Evolutionary conservation across 2,113 vertebrate species (phyloP).

Genomic region (Chlamydotis undulata): DNA sequence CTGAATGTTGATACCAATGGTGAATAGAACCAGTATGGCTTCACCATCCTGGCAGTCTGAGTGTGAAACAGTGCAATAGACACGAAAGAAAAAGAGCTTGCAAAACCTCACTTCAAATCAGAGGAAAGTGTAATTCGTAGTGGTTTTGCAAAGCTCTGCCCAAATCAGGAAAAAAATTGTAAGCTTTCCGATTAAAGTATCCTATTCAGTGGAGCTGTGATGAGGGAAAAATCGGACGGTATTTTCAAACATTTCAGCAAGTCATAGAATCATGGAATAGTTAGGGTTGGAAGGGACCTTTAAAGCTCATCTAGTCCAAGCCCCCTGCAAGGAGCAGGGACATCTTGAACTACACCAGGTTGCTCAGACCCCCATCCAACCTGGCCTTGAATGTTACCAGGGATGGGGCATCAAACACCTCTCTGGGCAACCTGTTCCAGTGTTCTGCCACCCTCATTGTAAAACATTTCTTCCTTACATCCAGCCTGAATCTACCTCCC

Average conservation of each 20-base stretch:
- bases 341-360: no score
- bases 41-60: neutral
- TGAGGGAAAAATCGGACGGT: neutral
- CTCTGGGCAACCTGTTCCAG: no score
- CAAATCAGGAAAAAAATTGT: neutral
- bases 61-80: neutral
- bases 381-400: no score
- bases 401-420: no score
- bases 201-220: neutral
- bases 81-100: neutral
- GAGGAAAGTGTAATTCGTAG: neutral
- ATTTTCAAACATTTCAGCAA: neutral
- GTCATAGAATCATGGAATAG: neutral
- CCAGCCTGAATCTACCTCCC: no score
- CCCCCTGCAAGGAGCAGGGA: no score
- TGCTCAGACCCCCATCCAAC: no score
- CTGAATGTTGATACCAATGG: neutral
- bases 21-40: neutral
- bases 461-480: no score
- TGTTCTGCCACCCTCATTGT: no score
- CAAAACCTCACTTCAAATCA: neutral
- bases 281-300: no score
- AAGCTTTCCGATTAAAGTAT: neutral
- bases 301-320: no score
- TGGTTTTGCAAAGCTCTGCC: neutral